Conservation (phyloP, 2,797 vertebrate species). For the Micropoecilia bifurca region DNA sequence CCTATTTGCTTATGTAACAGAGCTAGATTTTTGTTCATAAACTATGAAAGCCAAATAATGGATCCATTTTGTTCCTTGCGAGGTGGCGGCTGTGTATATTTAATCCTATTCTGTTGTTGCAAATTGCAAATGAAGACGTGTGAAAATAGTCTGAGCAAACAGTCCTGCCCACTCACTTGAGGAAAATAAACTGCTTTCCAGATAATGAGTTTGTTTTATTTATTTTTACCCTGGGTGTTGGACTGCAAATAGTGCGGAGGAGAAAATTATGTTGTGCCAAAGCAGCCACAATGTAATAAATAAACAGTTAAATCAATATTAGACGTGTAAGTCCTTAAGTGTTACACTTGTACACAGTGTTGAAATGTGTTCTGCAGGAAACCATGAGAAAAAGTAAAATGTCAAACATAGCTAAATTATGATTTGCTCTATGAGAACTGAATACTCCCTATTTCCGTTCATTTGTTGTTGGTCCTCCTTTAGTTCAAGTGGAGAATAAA, state of each 20-base stretch:
- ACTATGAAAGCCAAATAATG: background rate
- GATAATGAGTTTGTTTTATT: background rate
- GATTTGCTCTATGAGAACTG: background rate
- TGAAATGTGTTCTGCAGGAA: background rate
- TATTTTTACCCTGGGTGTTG: background rate
- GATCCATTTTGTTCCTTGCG: background rate
- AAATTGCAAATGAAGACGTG: background rate
- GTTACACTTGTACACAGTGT: background rate
- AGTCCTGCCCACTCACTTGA: background rate
- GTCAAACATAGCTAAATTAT: background rate
- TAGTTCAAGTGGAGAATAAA: background rate
- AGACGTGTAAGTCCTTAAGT: background rate
- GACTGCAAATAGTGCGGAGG: background rate
- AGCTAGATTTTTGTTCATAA: background rate
- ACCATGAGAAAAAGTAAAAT: background rate
- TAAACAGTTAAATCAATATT: background rate
- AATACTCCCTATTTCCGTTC: background rate
- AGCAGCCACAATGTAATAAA: background rate
- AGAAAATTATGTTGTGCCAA: background rate
- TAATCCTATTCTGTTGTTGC: background rate
- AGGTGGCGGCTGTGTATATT: background rate
- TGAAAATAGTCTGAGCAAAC: constrained; percentile 6
- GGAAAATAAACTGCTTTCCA: background rate
- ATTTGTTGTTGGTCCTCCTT: background rate
- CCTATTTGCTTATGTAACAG: background rate